Evolutionary conservation across 2,888 invertebrate genomes (phyloP).

Genomic region (Zele albiditarsus): DNA sequence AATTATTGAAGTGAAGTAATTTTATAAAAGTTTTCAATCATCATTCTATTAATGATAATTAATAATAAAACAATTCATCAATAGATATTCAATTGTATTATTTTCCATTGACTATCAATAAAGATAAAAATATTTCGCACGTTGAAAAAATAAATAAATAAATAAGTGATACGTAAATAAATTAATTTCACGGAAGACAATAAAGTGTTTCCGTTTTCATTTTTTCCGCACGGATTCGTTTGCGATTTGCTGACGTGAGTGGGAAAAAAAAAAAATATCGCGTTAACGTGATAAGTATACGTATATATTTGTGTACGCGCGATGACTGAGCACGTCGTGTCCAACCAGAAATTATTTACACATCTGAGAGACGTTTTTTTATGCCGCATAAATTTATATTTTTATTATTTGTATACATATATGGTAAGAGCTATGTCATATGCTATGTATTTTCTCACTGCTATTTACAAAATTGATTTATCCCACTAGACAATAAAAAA

Average conservation of each 20-base stretch:
- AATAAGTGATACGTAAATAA: slow-evolving; percentile 28
- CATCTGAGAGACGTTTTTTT: neutral
- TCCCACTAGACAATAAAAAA: neutral
- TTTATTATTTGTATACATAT: neutral
- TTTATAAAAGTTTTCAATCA: too few relatives aligned
- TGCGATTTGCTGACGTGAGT: slow-evolving; percentile 17
- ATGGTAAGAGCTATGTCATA: neutral
- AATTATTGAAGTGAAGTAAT: too few relatives aligned
- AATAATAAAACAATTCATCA: too few relatives aligned
- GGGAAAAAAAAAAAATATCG: neutral
- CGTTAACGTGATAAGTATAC: neutral
- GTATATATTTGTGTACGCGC: slow-evolving; percentile 1
- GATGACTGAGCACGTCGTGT: slow-evolving; percentile 15
- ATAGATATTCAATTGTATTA: too few relatives aligned
- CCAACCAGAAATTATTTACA: slow-evolving; percentile 4
- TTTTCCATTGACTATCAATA: too few relatives aligned
- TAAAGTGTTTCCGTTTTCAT: slow-evolving; percentile 43
- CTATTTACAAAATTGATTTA: slow-evolving; percentile 14
- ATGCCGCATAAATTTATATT: neutral
- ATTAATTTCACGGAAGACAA: slow-evolving; percentile 10
- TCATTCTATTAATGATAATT: too few relatives aligned
- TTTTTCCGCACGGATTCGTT: slow-evolving; percentile 42
- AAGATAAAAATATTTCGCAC: too few relatives aligned
- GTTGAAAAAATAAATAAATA: neutral
- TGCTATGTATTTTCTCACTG: neutral